These are phyloP conservation scores for Volucella inflata DNA, from an alignment of 2,888 invertebrate genomes.

Conservation along the genomic window DNA sequence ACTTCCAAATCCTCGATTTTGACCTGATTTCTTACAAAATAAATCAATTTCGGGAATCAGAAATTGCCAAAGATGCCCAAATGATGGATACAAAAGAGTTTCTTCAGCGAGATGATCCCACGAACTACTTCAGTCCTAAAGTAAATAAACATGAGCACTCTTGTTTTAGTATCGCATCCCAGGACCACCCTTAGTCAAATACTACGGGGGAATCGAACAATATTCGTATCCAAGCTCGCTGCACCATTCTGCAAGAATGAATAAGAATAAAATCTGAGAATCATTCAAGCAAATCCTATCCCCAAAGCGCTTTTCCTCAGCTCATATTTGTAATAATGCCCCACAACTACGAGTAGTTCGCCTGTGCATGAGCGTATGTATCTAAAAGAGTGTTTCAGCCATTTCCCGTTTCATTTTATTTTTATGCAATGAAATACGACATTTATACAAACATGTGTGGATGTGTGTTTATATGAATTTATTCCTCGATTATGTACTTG, in stretches of 20 bases:
- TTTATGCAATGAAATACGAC: conserved; percentile 26
- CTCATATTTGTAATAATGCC: conserved; percentile 54
- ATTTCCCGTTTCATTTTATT: conserved; percentile 30
- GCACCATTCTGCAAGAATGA: conserved; percentile 28
- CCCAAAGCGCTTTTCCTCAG: conserved; percentile 35
- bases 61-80: too few species aligned
- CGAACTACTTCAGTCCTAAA: conserved; percentile 32
- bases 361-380: not conserved
- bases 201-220: too few species aligned
- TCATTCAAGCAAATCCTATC: conserved; percentile 25
- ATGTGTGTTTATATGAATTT: conserved; percentile 42
- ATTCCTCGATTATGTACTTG: conserved; percentile 70
- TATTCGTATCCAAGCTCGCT: conserved; percentile 7
- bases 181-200: too few species aligned
- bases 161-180: too few species aligned
- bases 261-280: conserved; percentile 1
- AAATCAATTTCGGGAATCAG: too few species aligned
- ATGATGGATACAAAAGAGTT: too few species aligned
- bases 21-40: too few species aligned
- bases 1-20: too few species aligned
- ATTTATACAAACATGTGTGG: not conserved
- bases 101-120: conserved; percentile 3
- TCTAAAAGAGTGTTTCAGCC: not conserved
- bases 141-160: conserved; percentile 45
- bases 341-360: not conserved